These are phyloP conservation scores for Melanotaenia duboulayi DNA, from an alignment of 2,113 vertebrate genomes.

Conservation along the genomic window DNA sequence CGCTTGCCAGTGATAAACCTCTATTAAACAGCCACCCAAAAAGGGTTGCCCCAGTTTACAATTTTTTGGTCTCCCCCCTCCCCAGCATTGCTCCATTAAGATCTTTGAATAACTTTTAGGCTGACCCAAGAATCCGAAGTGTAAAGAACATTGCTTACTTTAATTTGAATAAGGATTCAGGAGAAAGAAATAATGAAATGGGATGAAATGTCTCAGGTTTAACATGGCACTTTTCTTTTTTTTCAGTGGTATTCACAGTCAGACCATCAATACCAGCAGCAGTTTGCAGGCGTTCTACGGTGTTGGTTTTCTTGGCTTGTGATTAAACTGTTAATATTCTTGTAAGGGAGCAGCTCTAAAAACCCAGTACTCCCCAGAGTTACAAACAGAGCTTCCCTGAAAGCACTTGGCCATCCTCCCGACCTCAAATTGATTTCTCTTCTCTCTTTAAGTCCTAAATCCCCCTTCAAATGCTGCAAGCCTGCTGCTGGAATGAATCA, in stretches of 20 bases:
- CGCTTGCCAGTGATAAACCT: no score
- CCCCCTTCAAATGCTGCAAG: constrained; percentile 58
- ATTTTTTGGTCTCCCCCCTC: no score
- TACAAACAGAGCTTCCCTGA: constrained; percentile 39
- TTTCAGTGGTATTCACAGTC: neutral
- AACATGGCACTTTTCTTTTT: neutral
- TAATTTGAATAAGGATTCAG: neutral
- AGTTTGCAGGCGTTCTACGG: constrained; percentile 10
- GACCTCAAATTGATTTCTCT: constrained; percentile 77
- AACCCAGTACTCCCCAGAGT: constrained; percentile 49
- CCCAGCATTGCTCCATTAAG: no score
- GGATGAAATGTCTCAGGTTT: neutral
- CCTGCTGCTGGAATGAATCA: constrained; percentile 67
- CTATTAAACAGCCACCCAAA: no score
- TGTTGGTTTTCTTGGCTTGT: constrained; percentile 50
- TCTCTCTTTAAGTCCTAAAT: constrained; percentile 75
- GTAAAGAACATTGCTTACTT: neutral
- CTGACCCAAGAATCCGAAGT: neutral
- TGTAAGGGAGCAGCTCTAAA: constrained; percentile 44
- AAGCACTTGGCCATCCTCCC: constrained; percentile 66
- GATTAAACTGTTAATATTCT: constrained; percentile 46
- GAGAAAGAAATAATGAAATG: neutral
- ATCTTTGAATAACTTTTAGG: no score
- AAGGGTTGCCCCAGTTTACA: no score
- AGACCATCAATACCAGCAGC: constrained; percentile 14